Evolutionary conservation across 1,140 invertebrate species (phyloP), one percentile per base, ranked within the genome.

Genomic region (Stratiolaelaps scimitus): DNA sequence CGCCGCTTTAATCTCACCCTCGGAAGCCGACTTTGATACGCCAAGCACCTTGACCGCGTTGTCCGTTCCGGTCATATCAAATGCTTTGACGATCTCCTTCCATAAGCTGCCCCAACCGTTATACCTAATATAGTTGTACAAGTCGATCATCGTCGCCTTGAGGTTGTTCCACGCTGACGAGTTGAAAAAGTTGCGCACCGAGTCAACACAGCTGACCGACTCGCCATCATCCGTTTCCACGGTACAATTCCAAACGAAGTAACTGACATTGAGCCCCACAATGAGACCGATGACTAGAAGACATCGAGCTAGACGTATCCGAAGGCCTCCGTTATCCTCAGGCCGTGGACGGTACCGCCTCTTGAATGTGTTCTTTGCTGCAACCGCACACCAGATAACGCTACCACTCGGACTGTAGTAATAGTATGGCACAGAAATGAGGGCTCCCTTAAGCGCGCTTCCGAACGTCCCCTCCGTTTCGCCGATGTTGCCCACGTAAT

Each of bases 401-500:
- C 20, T 5, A 81, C 78, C 84, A 84, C 47, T 81, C 78, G 2
- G 79, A 81, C 69, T 86, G 80, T 84, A 60, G 80, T 83, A 66
- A 84, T 78, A 69, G 82, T 82, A 75, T 83, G 87, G 72, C 26
- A 71, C 17, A 0, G 80, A 76, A 0, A 81, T 46, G 69, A 85
- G 85, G 0, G 90, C 83, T 1, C 81, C 83, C 0, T 84, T 34
- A 0, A 92, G 72, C 0, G 88, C 79, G 71, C 80, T 78, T 77
- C 81, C 82, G 19, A 89, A 76, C 0, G 77, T 76, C 7, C 87
- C 87, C 71, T 80, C 76, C 73, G 92, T 84, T 48, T 83, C 79
- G 0, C 91, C 90, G 72, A 94, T 85, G 73, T 94, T 95, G 15
- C 89, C 90, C 13, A 94, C 86, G 0, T 83, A 77, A 84, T 89